Evolutionary conservation across 2,113 vertebrate genomes (phyloP).

Genomic region (Ivindomyrus marchei): DNA sequence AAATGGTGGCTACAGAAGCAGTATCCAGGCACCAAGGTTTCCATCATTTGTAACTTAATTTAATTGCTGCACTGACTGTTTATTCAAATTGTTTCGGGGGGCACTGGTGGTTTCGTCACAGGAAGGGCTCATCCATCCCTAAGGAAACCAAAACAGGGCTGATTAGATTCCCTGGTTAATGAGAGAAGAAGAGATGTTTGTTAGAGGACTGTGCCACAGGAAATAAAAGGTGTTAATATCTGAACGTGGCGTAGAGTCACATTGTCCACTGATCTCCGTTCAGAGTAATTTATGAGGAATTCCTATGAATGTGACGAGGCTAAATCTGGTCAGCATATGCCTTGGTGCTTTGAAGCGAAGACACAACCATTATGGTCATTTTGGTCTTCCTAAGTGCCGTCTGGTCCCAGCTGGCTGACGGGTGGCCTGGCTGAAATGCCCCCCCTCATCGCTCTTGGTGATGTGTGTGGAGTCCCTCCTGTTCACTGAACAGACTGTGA

Average conservation of each 20-base stretch:
- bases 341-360: neutral
- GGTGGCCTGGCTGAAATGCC: neutral
- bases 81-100: neutral
- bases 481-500: neutral
- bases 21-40: conserved; percentile 26
- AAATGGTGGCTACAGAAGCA: conserved; percentile 45
- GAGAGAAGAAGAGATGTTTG: neutral
- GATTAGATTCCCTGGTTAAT: neutral
- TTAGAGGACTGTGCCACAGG: neutral
- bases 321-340: conserved; percentile 22
- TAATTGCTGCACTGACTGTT: neutral
- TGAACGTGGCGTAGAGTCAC: neutral
- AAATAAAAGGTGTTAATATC: neutral
- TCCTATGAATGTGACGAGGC: conserved; percentile 18
- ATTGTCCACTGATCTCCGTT: conserved; percentile 24
- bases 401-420: conserved; percentile 7
- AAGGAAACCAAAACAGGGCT: neutral
- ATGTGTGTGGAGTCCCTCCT: conserved; percentile 13
- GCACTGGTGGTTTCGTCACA: neutral
- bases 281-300: conserved; percentile 32
- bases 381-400: conserved; percentile 8
- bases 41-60: neutral
- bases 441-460: conserved; percentile 26
- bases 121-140: neutral
- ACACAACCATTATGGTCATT: conserved; percentile 9